Base-by-base conservation (phyloP, 2,888 invertebrate genomes). In the Nomada goodeniana region DNA sequence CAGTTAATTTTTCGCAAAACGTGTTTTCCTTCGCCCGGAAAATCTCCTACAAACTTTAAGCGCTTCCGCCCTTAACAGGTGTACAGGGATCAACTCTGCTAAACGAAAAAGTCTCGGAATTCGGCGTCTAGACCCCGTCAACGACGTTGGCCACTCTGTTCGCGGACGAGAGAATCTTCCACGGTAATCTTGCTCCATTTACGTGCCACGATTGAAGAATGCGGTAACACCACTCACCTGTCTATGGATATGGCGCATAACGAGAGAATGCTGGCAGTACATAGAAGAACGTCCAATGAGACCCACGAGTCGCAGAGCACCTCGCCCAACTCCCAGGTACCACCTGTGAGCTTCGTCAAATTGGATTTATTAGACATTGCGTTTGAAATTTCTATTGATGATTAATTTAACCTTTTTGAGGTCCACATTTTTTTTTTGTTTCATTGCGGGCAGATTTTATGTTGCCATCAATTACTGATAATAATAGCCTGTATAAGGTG, bases 231-330 rank as follows among this genome's bases (percentile, higher is more conserved):
- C 15, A 89, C 91, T 92, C 91, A 95, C 95, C 96, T 95, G 94
- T 97, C 97, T 83, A 98, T 96, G 90, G 98, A 98, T 94, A 99
- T 98, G 75, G 98, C 98, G 92, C 98, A 98, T 81, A 98, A 95
- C 89, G 98, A 98, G 52, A 98, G 95, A 91, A 98, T 98, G 76
- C 98, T 98, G 0, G 98, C 98, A 0, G 98, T 98, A 94, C 98
- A 98, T 70, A 99, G 96, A 84, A 98, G 96, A 72, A 99, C 98
- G 94, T 99, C 99, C 94, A 96, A 95, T 89, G 98, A 98, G 85
- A 98, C 97, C 99, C 98, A 99, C 85, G 97, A 96, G 92, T 97
- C 97, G 92, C 97, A 97, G 64, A 98, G 96, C 84, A 98, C 95
- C 95, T 97, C 96, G 57, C 98, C 98, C 59, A 99, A 96, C 91